A percentile compares a stretch with the other conserved stretches of the same genome.
Conservation (phyloP, 1,140 invertebrate genomes). For the Phenacoccus solenopsis region DNA sequence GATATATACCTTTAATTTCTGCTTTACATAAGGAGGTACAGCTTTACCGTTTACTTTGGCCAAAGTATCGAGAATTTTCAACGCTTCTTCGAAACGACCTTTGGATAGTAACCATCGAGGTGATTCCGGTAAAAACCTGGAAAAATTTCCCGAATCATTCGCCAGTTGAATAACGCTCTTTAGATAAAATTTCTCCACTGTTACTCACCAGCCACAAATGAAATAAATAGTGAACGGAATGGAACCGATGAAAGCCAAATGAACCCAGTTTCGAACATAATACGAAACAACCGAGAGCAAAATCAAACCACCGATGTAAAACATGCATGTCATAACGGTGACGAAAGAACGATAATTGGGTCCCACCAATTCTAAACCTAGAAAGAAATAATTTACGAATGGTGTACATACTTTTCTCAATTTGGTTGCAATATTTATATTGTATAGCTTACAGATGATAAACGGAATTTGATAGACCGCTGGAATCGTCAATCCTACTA, state of each 20-base stretch:
- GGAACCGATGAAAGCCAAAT: conserved; percentile 62
- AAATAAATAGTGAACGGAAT: conserved; percentile 73
- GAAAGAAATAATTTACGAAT: conserved; percentile 20
- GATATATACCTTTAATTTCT: conserved; percentile 42
- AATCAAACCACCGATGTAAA: conserved; percentile 74
- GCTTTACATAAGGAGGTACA: conserved; percentile 54
- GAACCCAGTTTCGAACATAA: conserved; percentile 66
- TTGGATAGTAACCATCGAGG: conserved; percentile 71
- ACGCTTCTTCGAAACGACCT: conserved; percentile 63
- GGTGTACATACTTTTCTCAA: conserved; percentile 5
- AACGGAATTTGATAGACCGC: conserved; percentile 91
- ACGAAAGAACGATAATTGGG: conserved; percentile 81
- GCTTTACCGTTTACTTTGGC: conserved; percentile 62
- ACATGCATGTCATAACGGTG: conserved; percentile 78
- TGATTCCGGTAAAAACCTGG: conserved; percentile 65
- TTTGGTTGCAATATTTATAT: conserved; percentile 12
- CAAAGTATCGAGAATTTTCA: conserved; percentile 57
- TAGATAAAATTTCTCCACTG: background rate
- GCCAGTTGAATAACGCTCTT: background rate
- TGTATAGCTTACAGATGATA: conserved; percentile 64
- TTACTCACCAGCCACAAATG: conserved; percentile 57
- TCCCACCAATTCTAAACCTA: conserved; percentile 77
- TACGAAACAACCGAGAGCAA: conserved; percentile 68
- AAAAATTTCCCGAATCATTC: conserved; percentile 4
- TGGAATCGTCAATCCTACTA: conserved; percentile 77